These are phyloP conservation scores for Ephydatia muelleri DNA, from an alignment of 37 sponge, comb jelly and placozoan species.

Conservation along the genomic window DNA sequence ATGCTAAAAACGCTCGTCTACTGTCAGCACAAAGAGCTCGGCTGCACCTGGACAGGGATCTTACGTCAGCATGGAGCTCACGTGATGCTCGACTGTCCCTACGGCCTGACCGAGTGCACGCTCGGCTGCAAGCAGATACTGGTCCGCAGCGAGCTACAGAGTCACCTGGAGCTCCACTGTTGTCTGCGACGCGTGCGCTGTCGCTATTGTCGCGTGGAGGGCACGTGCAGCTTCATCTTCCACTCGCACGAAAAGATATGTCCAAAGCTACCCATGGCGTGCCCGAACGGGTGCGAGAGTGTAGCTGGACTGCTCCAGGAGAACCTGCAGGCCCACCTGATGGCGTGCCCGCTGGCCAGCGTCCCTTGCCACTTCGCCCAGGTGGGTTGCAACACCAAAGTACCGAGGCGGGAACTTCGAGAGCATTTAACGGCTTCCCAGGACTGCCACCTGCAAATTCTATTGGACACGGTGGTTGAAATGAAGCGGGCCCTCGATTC, in stretches of 20 bases:
- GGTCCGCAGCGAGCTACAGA: conserved; percentile 1
- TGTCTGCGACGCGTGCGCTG: conserved; percentile 1
- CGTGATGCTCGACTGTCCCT: background rate
- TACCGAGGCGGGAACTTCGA: background rate
- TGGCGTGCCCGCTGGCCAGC: background rate
- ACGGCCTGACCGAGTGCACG: background rate
- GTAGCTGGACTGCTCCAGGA: background rate
- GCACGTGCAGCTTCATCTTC: background rate
- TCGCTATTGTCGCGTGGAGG: conserved; percentile 4
- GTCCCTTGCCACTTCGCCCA: background rate
- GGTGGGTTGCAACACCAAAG: background rate
- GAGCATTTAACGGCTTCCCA: background rate
- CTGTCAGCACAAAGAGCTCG: background rate
- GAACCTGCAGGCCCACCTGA: background rate
- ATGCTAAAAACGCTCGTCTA: background rate
- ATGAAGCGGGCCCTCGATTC: background rate
- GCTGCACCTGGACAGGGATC: conserved; percentile 18
- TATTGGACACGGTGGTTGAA: background rate
- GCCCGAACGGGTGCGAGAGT: conserved; percentile 12
- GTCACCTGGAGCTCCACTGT: conserved; percentile 1
- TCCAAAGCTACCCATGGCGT: conserved; percentile 4
- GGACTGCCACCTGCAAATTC: background rate
- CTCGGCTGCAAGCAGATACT: conserved; percentile 2
- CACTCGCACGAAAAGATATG: conserved; percentile 5
- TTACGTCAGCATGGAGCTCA: background rate